These are phyloP conservation scores for Trachurus trachurus DNA, from an alignment of 2,797 vertebrate species.

Conservation along the genomic window DNA sequence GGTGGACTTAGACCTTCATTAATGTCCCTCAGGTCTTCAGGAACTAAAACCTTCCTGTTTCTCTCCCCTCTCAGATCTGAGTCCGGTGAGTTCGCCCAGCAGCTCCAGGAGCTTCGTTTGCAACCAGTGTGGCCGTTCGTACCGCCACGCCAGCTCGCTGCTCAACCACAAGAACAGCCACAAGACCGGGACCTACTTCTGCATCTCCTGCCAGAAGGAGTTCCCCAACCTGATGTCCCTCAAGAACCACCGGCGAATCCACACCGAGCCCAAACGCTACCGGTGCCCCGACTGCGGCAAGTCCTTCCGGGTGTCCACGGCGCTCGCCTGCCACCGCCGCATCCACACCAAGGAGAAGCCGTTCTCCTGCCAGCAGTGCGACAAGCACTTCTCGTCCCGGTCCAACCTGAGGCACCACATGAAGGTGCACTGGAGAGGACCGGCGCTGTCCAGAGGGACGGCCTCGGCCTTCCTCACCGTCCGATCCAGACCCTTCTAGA, in stretches of 20 bases:
- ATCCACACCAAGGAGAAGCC: conserved; percentile 90
- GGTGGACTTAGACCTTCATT: background rate
- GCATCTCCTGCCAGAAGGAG: conserved; percentile 82
- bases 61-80: conserved; percentile 61
- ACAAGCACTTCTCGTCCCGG: conserved; percentile 86
- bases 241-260: conserved; percentile 89
- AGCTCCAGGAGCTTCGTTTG: conserved; percentile 82
- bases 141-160: conserved; percentile 90
- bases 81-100: conserved; percentile 37
- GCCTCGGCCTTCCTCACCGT: conserved; percentile 67
- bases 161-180: conserved; percentile 92
- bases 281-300: conserved; percentile 85
- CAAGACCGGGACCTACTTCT: conserved; percentile 89
- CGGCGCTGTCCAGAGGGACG: conserved; percentile 46
- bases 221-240: conserved; percentile 87
- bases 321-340: conserved; percentile 88
- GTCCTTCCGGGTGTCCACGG: conserved; percentile 82
- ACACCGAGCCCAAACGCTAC: conserved; percentile 87
- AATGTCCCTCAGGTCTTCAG: no score
- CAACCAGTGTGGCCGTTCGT: conserved; percentile 87
- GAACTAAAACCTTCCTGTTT: conserved; percentile 41
- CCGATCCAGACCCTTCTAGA: conserved; percentile 65
- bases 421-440: conserved; percentile 87
- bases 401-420: conserved; percentile 89
- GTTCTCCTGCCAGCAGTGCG: conserved; percentile 86